These are phyloP conservation scores for Penaeus vannamei DNA, from an alignment of 1,140 invertebrate species.

Conservation along the genomic window DNA sequence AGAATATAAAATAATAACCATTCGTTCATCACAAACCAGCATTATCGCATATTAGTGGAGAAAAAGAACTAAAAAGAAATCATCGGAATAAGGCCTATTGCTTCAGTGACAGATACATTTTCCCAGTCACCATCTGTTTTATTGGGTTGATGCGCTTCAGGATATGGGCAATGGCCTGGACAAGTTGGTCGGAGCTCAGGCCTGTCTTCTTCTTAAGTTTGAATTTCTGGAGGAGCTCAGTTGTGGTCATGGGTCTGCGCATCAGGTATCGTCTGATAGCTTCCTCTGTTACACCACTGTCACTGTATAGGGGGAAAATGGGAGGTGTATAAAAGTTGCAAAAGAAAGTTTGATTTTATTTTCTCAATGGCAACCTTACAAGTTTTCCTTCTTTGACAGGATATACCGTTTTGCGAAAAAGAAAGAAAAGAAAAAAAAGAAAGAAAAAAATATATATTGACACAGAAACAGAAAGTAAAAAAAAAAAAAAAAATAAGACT, in stretches of 20 bases:
- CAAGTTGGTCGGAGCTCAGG: constrained; percentile 88
- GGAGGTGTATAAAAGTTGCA: too few species aligned
- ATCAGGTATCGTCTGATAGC: constrained; percentile 92
- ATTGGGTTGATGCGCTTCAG: constrained; percentile 95
- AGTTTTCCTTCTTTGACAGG: too few species aligned
- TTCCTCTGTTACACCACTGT: constrained; percentile 94
- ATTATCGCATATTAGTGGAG: too few species aligned
- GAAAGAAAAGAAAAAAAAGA: too few species aligned
- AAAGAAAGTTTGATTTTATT: too few species aligned
- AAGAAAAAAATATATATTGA: background rate
- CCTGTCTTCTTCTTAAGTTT: constrained; percentile 96
- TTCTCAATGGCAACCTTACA: too few species aligned
- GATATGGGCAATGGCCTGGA: constrained; percentile 93
- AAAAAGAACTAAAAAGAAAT: too few species aligned
- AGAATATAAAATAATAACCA: too few species aligned
- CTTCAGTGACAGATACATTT: constrained; percentile 92
- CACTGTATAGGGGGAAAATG: constrained; percentile 74
- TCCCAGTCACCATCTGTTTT: constrained; percentile 92
- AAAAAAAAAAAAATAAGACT: background rate
- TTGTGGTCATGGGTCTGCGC: constrained; percentile 96
- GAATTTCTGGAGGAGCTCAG: constrained; percentile 94
- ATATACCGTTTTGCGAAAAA: too few species aligned
- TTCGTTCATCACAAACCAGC: too few species aligned
- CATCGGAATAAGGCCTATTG: constrained; percentile 57
- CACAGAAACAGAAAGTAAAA: background rate